Percentiles rank a stretch among this genome's conserved stretches.
phyloP scores from a whole-genome alignment of 2,888 invertebrate species.

The Cancer borealis region DNA sequence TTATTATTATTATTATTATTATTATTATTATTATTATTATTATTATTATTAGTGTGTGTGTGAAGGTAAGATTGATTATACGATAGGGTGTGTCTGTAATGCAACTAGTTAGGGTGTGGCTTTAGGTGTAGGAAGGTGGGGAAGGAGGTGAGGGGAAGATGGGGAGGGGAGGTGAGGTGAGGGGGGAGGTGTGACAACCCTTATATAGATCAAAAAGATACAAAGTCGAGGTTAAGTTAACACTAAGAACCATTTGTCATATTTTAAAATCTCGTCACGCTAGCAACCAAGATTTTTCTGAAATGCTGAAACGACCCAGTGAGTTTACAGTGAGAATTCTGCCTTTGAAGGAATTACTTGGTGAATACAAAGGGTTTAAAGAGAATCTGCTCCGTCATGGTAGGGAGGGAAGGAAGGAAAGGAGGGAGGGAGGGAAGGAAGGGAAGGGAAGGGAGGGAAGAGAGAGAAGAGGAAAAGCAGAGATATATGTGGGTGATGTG shows the following conservation, averaged over 20 bases:
- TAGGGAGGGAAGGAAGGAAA: background rate
- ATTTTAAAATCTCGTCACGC: background rate
- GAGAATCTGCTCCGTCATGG: background rate
- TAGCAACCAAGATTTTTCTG: background rate
- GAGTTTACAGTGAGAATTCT: background rate
- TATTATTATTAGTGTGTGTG: too few relatives aligned
- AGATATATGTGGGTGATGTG: background rate
- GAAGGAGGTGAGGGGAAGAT: background rate
- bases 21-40: too few relatives aligned
- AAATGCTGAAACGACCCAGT: constrained; percentile 1
- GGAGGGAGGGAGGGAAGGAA: background rate
- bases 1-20: too few relatives aligned
- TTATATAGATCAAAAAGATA: background rate
- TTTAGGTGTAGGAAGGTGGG: too few relatives aligned
- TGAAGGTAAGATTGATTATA: too few relatives aligned
- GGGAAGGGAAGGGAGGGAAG: background rate
- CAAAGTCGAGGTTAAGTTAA: background rate
- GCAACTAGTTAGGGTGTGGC: too few relatives aligned
- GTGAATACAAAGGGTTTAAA: background rate
- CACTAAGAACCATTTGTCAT: background rate
- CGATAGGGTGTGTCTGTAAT: too few relatives aligned
- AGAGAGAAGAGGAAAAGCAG: too few relatives aligned
- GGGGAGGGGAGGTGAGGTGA: background rate
- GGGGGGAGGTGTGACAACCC: background rate
- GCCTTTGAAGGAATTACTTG: background rate